A percentile compares a stretch with the other conserved stretches of the same genome.
These are phyloP conservation scores for Mormyrus iriodes DNA, from an alignment of 2,113 vertebrate species.

Conservation along the genomic window DNA sequence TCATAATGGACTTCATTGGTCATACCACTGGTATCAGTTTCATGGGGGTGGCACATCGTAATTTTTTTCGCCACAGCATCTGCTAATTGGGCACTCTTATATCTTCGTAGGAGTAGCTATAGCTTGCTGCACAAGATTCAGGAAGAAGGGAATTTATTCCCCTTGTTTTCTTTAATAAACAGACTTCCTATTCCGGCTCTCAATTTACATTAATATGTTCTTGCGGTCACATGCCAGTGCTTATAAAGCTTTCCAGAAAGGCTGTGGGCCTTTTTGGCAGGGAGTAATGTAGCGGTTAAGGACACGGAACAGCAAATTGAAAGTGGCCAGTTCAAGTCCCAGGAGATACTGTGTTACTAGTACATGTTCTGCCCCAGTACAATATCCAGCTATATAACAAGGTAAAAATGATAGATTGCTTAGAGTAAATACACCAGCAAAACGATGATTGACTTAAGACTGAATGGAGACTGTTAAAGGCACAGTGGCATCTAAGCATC, in stretches of 20 bases:
- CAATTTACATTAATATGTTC: conserved; percentile 1
- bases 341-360: neutral
- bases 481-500: neutral
- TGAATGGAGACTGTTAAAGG: neutral
- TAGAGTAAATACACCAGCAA: neutral
- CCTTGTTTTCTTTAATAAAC: neutral
- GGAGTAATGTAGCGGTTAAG: neutral
- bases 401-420: neutral
- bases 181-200: neutral
- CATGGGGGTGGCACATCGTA: conserved; percentile 12
- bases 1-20: neutral
- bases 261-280: neutral
- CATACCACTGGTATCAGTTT: neutral
- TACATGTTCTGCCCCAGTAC: neutral
- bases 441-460: neutral
- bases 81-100: conserved; percentile 15
- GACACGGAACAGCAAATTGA: neutral
- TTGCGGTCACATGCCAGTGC: neutral
- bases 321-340: neutral
- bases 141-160: neutral
- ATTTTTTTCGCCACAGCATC: conserved; percentile 20
- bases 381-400: neutral
- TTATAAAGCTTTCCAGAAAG: neutral
- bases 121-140: neutral
- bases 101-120: neutral